Base-by-base conservation (phyloP, 2,113 vertebrate species). In the Laticauda colubrina region DNA sequence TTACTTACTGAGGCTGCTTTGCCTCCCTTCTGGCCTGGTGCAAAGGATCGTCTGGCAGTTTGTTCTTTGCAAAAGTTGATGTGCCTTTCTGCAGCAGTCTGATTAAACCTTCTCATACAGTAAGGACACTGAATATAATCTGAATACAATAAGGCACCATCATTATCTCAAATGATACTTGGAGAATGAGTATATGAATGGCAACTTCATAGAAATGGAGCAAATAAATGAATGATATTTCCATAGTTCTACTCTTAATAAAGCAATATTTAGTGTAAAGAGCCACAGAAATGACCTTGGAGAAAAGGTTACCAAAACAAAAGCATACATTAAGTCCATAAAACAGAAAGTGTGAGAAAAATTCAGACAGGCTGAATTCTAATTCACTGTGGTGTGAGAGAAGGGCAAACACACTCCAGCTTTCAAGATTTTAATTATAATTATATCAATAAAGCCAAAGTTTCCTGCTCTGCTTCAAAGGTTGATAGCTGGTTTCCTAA, bases 31-130 rank as follows among this genome's bases (percentile, higher is more conserved):
- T 96, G 94, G 15, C 93, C 91, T 85, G 96, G 93, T 89, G 95
- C 90, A 87, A 96, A 97, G 55, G 96, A 95, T 4, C 0, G 53
- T 20, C 69, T n/a, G 39, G 88, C 92, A 75, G 90, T 92, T 51
- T 97, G 96, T 48, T 95, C 94, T 94, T 97, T 95, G 91, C 95
- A 94, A 91, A 97, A 97, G 64, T 95, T 96, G 11, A 96, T 94
- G 85, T 96, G 96, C 53, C 93, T 94, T n/a, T 39, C 21, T 45
- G 91, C 96, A 64, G 96, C 96, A 0, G 95, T 93, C 93, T 97
- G 96, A 48, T 97, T 96, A 95, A 97, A 97, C 15, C 94, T 96
- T 53, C 91, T 94, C 91, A 94, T 96, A 91, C 95, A 97, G 61
- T 95, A 96, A 0, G 96, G 96, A 15, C 92, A 95, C 29, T 96